These are phyloP conservation scores for Cynocephalus volans DNA, from an alignment of 2,113 vertebrate genomes.

Conservation along the genomic window DNA sequence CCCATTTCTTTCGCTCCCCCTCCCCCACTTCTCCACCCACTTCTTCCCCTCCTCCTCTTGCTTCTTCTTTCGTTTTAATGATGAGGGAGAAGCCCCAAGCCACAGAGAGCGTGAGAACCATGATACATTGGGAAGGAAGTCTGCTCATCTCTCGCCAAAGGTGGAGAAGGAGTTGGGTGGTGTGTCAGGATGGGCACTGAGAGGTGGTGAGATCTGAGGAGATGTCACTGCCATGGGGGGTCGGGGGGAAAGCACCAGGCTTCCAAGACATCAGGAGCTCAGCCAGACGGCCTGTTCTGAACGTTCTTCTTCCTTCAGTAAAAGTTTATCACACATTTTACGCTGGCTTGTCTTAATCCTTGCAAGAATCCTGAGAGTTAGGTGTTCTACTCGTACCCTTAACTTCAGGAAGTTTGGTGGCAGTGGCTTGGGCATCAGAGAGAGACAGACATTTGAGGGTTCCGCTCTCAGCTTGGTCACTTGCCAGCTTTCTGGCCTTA, in stretches of 20 bases:
- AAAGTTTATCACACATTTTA: neutral
- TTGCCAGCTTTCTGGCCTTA: neutral
- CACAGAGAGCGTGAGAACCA: accelerated
- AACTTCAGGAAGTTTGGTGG: neutral
- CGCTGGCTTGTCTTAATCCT: neutral
- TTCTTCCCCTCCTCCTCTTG: no score
- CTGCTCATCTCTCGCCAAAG: neutral
- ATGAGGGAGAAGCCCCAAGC: no score
- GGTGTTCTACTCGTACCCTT: neutral
- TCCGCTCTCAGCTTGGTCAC: neutral
- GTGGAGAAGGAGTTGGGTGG: no score
- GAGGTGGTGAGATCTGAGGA: neutral
- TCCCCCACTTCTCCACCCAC: no score
- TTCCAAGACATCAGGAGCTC: no score
- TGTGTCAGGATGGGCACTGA: neutral
- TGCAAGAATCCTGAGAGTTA: accelerated
- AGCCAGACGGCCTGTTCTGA: no score
- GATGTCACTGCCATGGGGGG: neutral
- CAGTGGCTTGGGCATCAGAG: neutral
- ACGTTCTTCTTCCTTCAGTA: neutral
- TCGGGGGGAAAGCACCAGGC: neutral
- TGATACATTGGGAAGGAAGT: neutral
- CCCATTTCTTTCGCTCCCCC: neutral
- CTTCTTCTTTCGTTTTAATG: neutral
- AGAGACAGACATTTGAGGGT: neutral